Conservation (phyloP, 2,113 vertebrate genomes). For the Copsychus sechellarum region DNA sequence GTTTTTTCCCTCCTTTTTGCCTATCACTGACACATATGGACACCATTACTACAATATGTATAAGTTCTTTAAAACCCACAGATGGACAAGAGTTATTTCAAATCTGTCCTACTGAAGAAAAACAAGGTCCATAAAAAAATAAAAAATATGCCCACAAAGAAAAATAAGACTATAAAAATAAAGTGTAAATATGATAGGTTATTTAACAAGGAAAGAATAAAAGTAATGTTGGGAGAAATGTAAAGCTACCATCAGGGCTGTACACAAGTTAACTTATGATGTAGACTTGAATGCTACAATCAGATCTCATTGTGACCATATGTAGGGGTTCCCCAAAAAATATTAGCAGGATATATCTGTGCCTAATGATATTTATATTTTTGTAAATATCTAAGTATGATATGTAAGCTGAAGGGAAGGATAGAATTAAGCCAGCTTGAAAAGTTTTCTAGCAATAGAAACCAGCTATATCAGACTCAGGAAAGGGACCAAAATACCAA, state of each 20-base stretch:
- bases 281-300: not conserved
- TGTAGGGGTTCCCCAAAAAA: not conserved
- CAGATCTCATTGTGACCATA: not conserved
- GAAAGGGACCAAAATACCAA: not conserved
- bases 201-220: not conserved
- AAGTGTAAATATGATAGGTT: not conserved
- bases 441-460: not conserved
- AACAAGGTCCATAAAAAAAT: not conserved
- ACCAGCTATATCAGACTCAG: not conserved
- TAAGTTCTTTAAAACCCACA: not conserved
- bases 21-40: rapidly evolving
- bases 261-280: not conserved
- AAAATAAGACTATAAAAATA: not conserved
- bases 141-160: not conserved
- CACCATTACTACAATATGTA: not conserved
- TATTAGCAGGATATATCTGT: not conserved
- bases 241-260: not conserved
- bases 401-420: not conserved
- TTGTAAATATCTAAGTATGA: not conserved
- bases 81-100: not conserved
- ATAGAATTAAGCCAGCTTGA: not conserved
- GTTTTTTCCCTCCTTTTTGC: not conserved
- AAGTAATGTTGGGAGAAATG: not conserved
- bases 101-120: not conserved
- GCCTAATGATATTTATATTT: not conserved